A percentile compares a stretch with the other conserved stretches of the same genome.
Evolutionary conservation across 2,113 vertebrate genomes (phyloP).

Genomic region (Argyrosomus japonicus): DNA sequence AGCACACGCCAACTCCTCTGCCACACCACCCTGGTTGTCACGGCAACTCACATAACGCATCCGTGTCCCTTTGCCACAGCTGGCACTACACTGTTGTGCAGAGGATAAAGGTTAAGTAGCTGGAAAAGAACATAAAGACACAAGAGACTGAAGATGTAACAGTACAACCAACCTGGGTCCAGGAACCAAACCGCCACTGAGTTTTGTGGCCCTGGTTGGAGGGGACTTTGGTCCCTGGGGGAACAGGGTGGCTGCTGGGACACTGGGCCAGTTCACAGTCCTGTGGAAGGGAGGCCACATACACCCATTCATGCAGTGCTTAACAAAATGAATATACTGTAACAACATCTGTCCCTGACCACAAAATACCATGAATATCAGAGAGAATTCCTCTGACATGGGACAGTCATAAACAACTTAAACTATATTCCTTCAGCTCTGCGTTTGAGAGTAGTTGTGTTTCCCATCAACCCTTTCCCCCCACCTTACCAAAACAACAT

Average conservation of each 20-base stretch:
- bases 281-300: constrained; percentile 79
- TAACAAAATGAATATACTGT: constrained; percentile 68
- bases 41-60: constrained; percentile 98
- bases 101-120: constrained; percentile 4
- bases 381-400: constrained; percentile 51
- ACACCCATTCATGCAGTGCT: constrained; percentile 63
- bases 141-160: not conserved
- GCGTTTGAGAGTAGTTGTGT: constrained; percentile 58
- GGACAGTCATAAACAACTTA: constrained; percentile 45
- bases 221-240: constrained; percentile 85
- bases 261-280: constrained; percentile 94
- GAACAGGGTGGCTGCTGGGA: constrained; percentile 85
- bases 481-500: constrained; percentile 77
- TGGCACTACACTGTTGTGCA: constrained; percentile 91
- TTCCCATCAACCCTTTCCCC: constrained; percentile 68
- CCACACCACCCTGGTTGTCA: constrained; percentile 94
- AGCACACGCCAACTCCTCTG: constrained; percentile 90
- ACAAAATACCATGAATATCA: constrained; percentile 63
- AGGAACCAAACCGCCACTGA: constrained; percentile 98
- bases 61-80: constrained; percentile 93
- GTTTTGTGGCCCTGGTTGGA: constrained; percentile 86
- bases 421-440: constrained; percentile 57
- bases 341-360: constrained; percentile 66
- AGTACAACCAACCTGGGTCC: constrained; percentile 90
- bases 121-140: not conserved